phyloP scores from a whole-genome alignment of 2,797 vertebrate genomes.

The Cygnus olor region DNA sequence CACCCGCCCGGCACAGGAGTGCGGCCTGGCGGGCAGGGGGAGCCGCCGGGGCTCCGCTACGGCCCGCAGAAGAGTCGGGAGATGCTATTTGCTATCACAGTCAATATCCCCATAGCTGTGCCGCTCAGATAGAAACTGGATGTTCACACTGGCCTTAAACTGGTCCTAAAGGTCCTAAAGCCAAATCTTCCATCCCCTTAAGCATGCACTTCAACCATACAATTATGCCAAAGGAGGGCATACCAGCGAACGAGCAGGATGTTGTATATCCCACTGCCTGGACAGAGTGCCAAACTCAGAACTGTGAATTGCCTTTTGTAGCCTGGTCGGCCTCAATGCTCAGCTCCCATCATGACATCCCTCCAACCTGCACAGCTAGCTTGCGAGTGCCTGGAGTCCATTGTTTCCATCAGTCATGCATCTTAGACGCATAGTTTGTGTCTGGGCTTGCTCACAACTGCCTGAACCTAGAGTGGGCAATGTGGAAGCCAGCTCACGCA shows the following conservation, averaged over 20 bases:
- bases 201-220: no score
- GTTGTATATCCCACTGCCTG: not conserved
- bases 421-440: not conserved
- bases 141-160: not conserved
- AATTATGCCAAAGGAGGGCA: not conserved
- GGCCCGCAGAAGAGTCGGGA: no score
- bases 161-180: not conserved
- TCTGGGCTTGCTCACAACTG: not conserved
- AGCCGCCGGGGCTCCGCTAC: no score
- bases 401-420: not conserved
- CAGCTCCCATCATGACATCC: not conserved
- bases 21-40: no score
- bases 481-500: not conserved
- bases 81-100: not conserved
- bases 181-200: not conserved
- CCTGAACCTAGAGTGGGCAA: not conserved
- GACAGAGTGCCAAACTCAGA: not conserved
- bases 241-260: not conserved
- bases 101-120: not conserved
- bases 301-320: not conserved
- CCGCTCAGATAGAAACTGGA: not conserved
- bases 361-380: no score
- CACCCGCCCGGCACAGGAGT: no score
- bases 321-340: no score
- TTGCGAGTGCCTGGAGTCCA: no score